These are phyloP conservation scores for Pluvianellus socialis DNA, from an alignment of 2,113 vertebrate genomes.

Conservation along the genomic window DNA sequence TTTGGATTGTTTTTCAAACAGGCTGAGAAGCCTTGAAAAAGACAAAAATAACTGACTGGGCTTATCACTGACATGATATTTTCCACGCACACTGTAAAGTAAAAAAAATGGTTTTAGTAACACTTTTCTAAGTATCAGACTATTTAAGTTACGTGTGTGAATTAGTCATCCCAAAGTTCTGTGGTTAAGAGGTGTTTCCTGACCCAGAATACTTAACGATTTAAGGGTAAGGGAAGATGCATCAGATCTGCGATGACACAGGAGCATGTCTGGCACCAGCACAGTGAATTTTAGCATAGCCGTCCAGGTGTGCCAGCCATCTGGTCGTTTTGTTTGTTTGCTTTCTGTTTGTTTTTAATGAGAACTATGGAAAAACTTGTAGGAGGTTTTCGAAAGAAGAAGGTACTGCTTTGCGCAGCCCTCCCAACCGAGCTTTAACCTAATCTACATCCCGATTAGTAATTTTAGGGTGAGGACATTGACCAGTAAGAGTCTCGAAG, in stretches of 20 bases:
- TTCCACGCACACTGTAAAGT: neutral
- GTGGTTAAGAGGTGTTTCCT: slow-evolving; percentile 19
- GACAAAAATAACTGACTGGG: neutral
- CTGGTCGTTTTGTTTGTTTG: neutral
- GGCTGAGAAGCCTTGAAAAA: neutral
- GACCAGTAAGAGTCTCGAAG: neutral
- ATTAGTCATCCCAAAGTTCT: slow-evolving; percentile 1
- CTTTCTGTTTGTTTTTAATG: neutral
- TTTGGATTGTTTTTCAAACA: neutral
- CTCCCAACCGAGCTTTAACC: neutral
- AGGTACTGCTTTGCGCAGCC: neutral
- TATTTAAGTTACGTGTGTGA: neutral
- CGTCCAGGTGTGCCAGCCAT: neutral
- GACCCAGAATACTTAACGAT: neutral
- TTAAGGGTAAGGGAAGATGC: neutral
- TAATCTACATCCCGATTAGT: neutral
- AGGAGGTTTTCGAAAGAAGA: neutral
- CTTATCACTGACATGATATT: neutral
- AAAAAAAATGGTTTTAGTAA: neutral
- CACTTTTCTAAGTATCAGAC: neutral
- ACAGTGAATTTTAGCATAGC: neutral
- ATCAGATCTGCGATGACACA: neutral
- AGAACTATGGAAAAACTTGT: neutral
- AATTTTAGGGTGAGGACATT: neutral
- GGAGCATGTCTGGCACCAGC: neutral